Evolutionary conservation across 2,797 vertebrate species (phyloP), one percentile per base, ranked within the genome.

Genomic region (Adelosebastes latens): DNA sequence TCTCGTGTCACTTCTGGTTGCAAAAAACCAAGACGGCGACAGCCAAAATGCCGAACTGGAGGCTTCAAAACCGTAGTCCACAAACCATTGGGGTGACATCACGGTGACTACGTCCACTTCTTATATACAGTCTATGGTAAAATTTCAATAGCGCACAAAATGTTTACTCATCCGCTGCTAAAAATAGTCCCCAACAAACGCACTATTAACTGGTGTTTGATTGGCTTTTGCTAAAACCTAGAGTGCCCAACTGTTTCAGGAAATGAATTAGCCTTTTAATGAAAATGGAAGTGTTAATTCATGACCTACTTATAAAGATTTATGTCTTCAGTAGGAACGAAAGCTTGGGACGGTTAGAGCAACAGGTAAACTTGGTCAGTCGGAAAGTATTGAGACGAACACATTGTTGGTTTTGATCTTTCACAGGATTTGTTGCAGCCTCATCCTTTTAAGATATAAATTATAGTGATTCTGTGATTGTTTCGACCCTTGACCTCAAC

Each of bases 321-420:
- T 9, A 32, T 2, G 2, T 25, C 27, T 59, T 60, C 25, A 52
- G 55, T 25, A 42, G 32, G 5, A 27, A 27, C 24, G 0, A 36
- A n/a, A 4, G 42, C 42, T 56, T 20, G 14, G n/a, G 25, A 0
- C 2, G 12, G 31, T 39, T 0, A 39, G 27, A 46, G 25, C 12
- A 16, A 16, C 42, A 0, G 20, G 11, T 22, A 22, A n/a, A 55
- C 52, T 24, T 22, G 31, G 31, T 32, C 31, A 32, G 31, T 32
- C 8, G 31, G 8, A 39, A 39, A 39, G 12, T 56, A 56, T 25
- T 25, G 55, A 22, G n/a, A 63, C 12, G 2, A 24, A 56, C 31
- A 24, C 12, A n/a, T 1, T 59, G 8, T 52, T 52, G 56, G 39
- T 39, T 72, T 73, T 67, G 2, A 5, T 49, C 14, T 36, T 77